phyloP scores from a whole-genome alignment of 2,888 invertebrate species.

The Rhingia rostrata region DNA sequence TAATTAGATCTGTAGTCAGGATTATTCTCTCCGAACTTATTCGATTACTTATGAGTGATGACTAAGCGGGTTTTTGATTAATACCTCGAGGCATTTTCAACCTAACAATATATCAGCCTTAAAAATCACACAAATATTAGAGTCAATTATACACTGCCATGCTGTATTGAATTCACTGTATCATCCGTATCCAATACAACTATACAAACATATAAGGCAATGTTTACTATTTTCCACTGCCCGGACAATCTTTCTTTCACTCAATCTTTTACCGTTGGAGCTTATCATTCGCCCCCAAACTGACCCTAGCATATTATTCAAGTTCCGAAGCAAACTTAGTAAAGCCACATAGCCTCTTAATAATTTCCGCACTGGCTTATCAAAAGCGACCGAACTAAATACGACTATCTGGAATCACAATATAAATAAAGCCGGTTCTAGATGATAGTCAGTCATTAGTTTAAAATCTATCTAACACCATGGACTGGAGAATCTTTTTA shows the following conservation, averaged over 20 bases:
- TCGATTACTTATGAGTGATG: no score
- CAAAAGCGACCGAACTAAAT: not conserved
- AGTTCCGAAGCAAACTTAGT: not conserved
- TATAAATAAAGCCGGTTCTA: conserved; percentile 43
- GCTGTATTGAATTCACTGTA: no score
- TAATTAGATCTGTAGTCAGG: no score
- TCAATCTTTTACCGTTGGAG: not conserved
- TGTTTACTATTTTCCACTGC: no score
- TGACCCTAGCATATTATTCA: not conserved
- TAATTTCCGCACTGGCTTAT: conserved; percentile 6
- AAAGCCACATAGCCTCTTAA: not conserved
- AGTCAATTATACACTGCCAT: no score
- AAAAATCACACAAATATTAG: no score
- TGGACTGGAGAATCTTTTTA: conserved; percentile 24
- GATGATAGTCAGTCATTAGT: conserved; percentile 6
- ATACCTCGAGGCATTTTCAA: no score
- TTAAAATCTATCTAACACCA: conserved; percentile 6
- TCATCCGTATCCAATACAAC: no score
- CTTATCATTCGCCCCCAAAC: not conserved
- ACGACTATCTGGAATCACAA: not conserved
- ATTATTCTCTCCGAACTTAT: no score
- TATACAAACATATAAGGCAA: no score
- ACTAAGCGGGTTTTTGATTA: no score
- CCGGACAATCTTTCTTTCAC: not conserved
- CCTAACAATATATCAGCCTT: no score